Conservation (phyloP, 2,797 vertebrate species). For the Mycteria americana region DNA sequence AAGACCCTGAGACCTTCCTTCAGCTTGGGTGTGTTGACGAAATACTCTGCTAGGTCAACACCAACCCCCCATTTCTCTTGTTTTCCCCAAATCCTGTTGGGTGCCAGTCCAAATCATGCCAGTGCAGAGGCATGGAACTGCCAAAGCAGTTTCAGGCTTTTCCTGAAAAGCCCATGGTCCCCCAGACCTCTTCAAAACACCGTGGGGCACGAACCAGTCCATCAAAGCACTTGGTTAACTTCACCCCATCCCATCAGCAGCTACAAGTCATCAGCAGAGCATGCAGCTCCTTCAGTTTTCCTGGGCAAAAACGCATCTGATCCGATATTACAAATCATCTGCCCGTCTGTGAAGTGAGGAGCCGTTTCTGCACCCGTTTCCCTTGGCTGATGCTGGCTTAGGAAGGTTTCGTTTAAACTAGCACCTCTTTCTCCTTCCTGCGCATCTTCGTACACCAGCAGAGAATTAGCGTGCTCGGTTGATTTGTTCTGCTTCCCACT, state of each 20-base stretch:
- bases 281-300: background rate
- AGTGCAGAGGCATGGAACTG: background rate
- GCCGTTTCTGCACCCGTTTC: fast-evolving
- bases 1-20: background rate
- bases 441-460: background rate
- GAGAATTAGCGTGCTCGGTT: fast-evolving
- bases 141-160: too few species aligned
- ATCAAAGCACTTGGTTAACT: background rate
- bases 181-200: background rate
- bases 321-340: fast-evolving
- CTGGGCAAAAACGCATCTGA: background rate
- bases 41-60: background rate
- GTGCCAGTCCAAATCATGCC: background rate
- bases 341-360: fast-evolving
- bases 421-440: background rate
- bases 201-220: fast-evolving
- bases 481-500: background rate
- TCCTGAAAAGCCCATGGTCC: fast-evolving
- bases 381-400: background rate
- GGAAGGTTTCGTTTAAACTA: background rate
- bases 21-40: background rate
- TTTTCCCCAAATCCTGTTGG: background rate
- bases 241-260: background rate
- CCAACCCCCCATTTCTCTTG: background rate
- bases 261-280: background rate